Base-by-base conservation (phyloP, 2,888 invertebrate genomes). In the Acronicta psi region DNA sequence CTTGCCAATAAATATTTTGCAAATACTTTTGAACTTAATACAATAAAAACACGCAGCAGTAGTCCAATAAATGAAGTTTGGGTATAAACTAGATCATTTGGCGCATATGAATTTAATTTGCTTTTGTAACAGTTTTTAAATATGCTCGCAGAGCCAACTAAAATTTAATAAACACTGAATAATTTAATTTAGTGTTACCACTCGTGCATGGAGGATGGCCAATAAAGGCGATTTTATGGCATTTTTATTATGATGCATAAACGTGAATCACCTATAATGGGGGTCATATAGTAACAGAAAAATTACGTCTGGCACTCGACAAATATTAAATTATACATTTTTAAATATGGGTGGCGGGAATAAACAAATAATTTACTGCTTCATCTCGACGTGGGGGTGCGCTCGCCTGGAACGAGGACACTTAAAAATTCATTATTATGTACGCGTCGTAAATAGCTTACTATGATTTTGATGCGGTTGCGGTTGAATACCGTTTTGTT, bases 171-270 rank as follows among this genome's bases (percentile, higher is more conserved):
- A 93, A 90, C 91, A 90, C 80, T 84, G 88, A 84, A 90, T 92
- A 90, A 92, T 92, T 92, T 89, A 91, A 93, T 93, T 88, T 89
- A 85, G 85, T 87, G 83, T 74, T 86, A 84, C 85, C 89, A 86
- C 84, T 91, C 86, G 80, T 85, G 91, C 88, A 86, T 90, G 92
- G 93, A 90, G 87, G 84, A 86, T 83, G 86, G 92, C 92, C 93
- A 93, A 93, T 93, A 92, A 93, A 91, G 81, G 83, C 85, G 71
- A 88, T 91, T 93, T 94, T 90, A 94, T 93, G 81, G 88, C 84
- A 73, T 86, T 93, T 93, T 93, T 93, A 94, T 93, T 92, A 90
- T 93, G 92, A 92, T 89, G 88, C 91, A 92, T 90, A 89, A 91
- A 89, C 90, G 87, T 92, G 89, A 91, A 93, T 93, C 91, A 91